Conservation (phyloP, 2,797 vertebrate species). For the Astyanax mexicanus region DNA sequence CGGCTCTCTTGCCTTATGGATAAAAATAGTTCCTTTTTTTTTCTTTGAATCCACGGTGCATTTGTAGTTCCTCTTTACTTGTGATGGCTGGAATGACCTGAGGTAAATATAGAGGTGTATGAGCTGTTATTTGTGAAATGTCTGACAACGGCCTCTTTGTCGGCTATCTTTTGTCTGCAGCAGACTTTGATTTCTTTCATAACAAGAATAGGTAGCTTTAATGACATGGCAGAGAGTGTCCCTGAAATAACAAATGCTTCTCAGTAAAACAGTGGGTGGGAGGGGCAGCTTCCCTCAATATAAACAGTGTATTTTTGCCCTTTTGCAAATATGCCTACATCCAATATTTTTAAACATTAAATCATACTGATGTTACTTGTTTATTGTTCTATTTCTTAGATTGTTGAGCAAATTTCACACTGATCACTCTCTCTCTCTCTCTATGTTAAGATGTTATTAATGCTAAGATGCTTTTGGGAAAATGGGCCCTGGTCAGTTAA, state of each 20-base stretch:
- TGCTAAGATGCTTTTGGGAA: too few species aligned
- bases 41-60: slow-evolving; percentile 18
- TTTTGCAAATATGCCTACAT: neutral
- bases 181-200: slow-evolving; percentile 6
- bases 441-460: too few species aligned
- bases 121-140: slow-evolving; percentile 27
- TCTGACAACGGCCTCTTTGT: slow-evolving; percentile 4
- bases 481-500: too few species aligned
- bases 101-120: slow-evolving; percentile 41
- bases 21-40: slow-evolving; percentile 25
- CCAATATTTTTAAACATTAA: neutral
- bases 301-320: neutral
- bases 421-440: too few species aligned
- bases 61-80: slow-evolving; percentile 28
- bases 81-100: slow-evolving; percentile 32
- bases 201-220: neutral
- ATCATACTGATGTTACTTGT: too few species aligned
- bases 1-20: slow-evolving; percentile 16
- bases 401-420: too few species aligned
- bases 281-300: neutral
- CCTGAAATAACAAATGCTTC: neutral
- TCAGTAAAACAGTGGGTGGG: neutral
- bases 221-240: neutral
- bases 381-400: too few species aligned
- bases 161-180: neutral